These are phyloP conservation scores for Leptura quadrifasciata DNA, from an alignment of 2,888 invertebrate genomes.

Conservation along the genomic window DNA sequence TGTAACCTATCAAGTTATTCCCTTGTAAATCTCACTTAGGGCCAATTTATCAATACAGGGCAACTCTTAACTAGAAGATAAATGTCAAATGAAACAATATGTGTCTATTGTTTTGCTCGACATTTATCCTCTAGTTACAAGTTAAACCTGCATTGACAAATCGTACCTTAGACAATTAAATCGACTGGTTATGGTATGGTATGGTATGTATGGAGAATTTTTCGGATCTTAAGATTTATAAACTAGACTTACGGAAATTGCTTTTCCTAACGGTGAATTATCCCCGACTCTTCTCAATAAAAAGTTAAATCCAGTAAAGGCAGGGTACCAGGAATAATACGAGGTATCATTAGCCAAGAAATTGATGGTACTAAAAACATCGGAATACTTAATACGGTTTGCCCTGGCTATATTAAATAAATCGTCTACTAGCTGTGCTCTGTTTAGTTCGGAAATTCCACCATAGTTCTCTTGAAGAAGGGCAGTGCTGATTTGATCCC, in stretches of 20 bases:
- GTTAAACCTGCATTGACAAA: no score
- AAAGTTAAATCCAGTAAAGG: slow-evolving; percentile 66
- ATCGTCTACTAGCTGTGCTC: slow-evolving; percentile 87
- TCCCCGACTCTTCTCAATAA: slow-evolving; percentile 54
- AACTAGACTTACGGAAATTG: slow-evolving; percentile 46
- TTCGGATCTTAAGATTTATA: not conserved
- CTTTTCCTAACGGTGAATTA: slow-evolving; percentile 45
- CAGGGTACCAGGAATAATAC: slow-evolving; percentile 85
- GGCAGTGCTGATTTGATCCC: slow-evolving; percentile 76
- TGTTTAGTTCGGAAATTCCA: slow-evolving; percentile 79
- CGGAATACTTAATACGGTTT: slow-evolving; percentile 74
- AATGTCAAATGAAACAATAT: no score
- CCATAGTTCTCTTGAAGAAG: slow-evolving; percentile 72
- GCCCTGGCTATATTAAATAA: slow-evolving; percentile 79
- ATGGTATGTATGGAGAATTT: no score
- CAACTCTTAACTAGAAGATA: no score
- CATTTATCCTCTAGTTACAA: no score
- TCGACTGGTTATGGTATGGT: no score
- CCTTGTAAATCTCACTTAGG: no score
- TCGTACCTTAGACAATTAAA: no score
- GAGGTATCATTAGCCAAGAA: slow-evolving; percentile 82
- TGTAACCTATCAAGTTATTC: no score
- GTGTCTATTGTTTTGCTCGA: no score
- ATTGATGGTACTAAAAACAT: slow-evolving; percentile 79
- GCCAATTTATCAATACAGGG: no score